Conservation (phyloP, 2,888 invertebrate genomes). For the Lepidocyrtinus sp. region DNA sequence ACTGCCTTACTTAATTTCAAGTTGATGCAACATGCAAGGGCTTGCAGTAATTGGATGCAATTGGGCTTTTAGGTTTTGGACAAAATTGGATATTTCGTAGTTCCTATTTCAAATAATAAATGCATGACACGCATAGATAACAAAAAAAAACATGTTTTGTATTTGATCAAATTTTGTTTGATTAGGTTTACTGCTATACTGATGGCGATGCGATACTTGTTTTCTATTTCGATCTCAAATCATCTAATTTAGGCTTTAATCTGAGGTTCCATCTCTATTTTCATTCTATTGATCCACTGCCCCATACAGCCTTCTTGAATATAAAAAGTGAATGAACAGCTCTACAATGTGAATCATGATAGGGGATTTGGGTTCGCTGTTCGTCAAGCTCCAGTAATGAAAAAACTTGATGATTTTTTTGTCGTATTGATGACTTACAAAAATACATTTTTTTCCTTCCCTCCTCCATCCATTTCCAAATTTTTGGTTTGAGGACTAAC, state of each 20-base stretch:
- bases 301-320: no score
- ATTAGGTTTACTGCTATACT: neutral
- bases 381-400: no score
- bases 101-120: neutral
- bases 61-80: slow-evolving; percentile 42
- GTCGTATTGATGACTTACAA: neutral
- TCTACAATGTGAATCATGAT: slow-evolving; percentile 51
- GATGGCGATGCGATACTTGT: neutral
- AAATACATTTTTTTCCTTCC: neutral
- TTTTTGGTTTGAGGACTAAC: neutral
- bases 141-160: neutral
- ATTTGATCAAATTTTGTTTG: neutral
- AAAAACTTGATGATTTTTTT: no score
- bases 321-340: no score
- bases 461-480: neutral
- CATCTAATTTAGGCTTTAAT: slow-evolving; percentile 13
- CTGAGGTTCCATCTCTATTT: slow-evolving; percentile 19
- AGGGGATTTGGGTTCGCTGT: slow-evolving; percentile 31
- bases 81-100: slow-evolving; percentile 44
- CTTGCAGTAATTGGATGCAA: slow-evolving; percentile 17
- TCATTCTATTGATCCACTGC: neutral
- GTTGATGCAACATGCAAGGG: slow-evolving; percentile 21
- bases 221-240: neutral
- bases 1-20: neutral
- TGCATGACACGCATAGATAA: slow-evolving; percentile 12